These are phyloP conservation scores for Ophioderma brevispina DNA, from an alignment of 35 echinoderm and acorn worm species.

Conservation along the genomic window DNA sequence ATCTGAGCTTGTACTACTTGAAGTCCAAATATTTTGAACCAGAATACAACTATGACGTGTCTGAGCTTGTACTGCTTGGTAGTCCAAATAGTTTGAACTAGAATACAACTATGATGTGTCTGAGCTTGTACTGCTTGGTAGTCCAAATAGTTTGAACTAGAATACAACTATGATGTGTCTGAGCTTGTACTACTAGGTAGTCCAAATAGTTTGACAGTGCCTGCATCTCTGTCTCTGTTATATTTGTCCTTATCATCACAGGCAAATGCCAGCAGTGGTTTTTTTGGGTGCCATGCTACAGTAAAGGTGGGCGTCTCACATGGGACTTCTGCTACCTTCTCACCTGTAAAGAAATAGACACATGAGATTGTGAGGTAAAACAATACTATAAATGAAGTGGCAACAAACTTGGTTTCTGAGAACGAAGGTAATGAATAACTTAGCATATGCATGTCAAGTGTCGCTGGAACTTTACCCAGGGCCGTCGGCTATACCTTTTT, in stretches of 20 bases:
- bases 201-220: conserved; percentile 93
- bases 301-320: conserved; percentile 97
- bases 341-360: conserved; percentile 48
- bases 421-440: no score
- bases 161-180: conserved; percentile 31
- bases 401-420: no score
- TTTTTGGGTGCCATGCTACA: conserved; percentile 94
- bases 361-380: no score
- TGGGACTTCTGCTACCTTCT: conserved; percentile 89
- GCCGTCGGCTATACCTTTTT: no score
- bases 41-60: neutral
- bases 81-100: neutral
- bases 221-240: conserved; percentile 93
- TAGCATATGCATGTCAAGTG: no score
- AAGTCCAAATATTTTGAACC: no score
- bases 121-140: conserved; percentile 58
- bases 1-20: no score
- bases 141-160: conserved; percentile 95
- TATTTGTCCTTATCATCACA: conserved; percentile 99
- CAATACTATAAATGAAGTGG: no score
- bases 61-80: neutral
- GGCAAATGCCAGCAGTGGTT: conserved; percentile 88
- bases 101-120: neutral
- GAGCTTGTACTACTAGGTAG: conserved; percentile 68
- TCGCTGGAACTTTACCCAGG: no score